Conservation (phyloP, 1,140 invertebrate genomes). For the roundworm (Caenorhabditis elegans) region WBcel235 BX284604.4:13881001-13881500, state of each 20-base stretch:
- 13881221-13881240: too few relatives aligned
- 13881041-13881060: too few relatives aligned
- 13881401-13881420: constrained; percentile 2
- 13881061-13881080: too few relatives aligned
- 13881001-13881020: too few relatives aligned
- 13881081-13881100: too few relatives aligned
- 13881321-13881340: constrained; percentile 5
- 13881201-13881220: not conserved
- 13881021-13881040: too few relatives aligned
- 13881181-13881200: not conserved
- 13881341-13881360: constrained; percentile 14
- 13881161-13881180: not conserved
- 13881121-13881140: not conserved
- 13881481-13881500: not conserved
- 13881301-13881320: not conserved
- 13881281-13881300: not conserved
- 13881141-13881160: not conserved
- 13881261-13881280: not conserved
- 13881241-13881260: not conserved
- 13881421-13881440: not conserved
- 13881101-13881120: too few relatives aligned
- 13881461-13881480: not conserved
- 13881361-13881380: too few relatives aligned
- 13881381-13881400: not conserved
- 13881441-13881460: not conserved